These are phyloP conservation scores for Thalassarche chlororhynchos DNA, from an alignment of 2,113 vertebrate genomes.

Conservation along the genomic window DNA sequence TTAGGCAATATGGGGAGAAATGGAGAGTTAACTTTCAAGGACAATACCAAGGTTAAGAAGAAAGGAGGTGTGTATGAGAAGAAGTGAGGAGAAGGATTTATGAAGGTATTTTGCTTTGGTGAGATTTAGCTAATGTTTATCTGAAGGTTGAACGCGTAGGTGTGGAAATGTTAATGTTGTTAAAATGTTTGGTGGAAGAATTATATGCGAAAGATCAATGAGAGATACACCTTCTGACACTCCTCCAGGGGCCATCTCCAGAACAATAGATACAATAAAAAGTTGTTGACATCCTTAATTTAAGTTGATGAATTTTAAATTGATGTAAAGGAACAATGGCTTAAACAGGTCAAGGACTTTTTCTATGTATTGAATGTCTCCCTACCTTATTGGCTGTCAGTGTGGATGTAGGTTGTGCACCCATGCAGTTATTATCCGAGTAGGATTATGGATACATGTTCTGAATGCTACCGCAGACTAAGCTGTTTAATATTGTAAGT, in stretches of 20 bases:
- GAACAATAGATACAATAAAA: background rate
- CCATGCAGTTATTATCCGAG: background rate
- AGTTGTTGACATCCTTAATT: constrained; percentile 16
- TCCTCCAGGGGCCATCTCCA: background rate
- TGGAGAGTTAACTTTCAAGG: background rate
- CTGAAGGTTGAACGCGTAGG: background rate
- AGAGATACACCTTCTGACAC: background rate
- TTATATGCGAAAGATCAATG: background rate
- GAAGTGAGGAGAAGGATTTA: background rate
- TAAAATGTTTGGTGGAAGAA: background rate
- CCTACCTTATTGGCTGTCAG: background rate
- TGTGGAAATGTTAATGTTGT: constrained; percentile 9
- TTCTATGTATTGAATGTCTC: background rate
- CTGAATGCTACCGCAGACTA: background rate
- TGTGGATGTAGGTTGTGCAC: constrained; percentile 8
- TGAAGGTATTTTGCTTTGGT: background rate
- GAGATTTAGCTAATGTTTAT: background rate
- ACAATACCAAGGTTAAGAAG: background rate
- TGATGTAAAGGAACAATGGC: background rate
- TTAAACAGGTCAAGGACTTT: constrained; percentile 48
- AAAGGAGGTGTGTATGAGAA: background rate
- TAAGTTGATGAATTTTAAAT: constrained; percentile 8
- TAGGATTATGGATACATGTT: constrained; percentile 7
- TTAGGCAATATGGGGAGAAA: background rate
- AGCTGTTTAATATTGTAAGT: background rate